These are phyloP conservation scores for Synergus japonicus DNA, from an alignment of 2,888 invertebrate species.

Conservation along the genomic window DNA sequence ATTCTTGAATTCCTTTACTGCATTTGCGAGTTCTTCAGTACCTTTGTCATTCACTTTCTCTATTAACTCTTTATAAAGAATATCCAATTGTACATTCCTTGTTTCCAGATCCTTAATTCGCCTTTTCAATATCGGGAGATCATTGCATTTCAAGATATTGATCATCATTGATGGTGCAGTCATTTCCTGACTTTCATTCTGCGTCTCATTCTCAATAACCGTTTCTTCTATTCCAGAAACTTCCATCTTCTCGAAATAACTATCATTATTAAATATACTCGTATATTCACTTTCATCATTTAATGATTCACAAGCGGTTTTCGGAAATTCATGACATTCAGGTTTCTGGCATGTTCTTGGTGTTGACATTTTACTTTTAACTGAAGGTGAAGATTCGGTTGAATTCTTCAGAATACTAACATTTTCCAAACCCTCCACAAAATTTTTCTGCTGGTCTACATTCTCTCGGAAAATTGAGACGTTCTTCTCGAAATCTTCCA, in stretches of 20 bases:
- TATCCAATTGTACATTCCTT: constrained; percentile 17
- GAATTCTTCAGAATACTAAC: not conserved
- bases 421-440: constrained; percentile 18
- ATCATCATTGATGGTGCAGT: constrained; percentile 36
- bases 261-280: constrained; percentile 65
- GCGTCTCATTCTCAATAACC: not conserved
- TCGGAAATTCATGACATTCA: not conserved
- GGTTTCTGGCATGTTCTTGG: not conserved
- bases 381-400: not conserved
- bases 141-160: constrained; percentile 18
- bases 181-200: constrained; percentile 21
- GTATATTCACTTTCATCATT: constrained; percentile 58
- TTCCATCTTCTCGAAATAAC: constrained; percentile 66
- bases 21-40: constrained; percentile 47
- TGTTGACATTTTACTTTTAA: constrained; percentile 15
- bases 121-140: constrained; percentile 36
- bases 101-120: constrained; percentile 33
- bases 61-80: not conserved
- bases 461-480: constrained; percentile 8
- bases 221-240: constrained; percentile 45
- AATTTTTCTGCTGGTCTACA: constrained; percentile 21
- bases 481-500: constrained; percentile 35
- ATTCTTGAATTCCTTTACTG: constrained; percentile 52
- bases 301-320: not conserved
- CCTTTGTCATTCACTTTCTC: constrained; percentile 33